Evolutionary conservation across 2,888 invertebrate genomes (phyloP).

Genomic region (Dryocosmus kuriphilus): DNA sequence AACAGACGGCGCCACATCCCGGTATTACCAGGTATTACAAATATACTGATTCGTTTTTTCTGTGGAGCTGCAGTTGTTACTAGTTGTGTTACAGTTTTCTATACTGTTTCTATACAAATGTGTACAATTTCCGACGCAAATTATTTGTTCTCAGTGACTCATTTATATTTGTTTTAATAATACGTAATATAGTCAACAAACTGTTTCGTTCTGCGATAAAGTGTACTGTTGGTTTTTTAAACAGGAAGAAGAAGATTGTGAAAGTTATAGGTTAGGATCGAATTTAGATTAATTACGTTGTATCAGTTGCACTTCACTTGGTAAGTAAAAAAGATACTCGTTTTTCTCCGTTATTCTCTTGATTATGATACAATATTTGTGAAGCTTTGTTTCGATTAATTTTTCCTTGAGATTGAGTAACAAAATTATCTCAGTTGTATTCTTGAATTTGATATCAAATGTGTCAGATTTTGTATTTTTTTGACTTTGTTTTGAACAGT

Average conservation of each 20-base stretch:
- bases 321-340: conserved; percentile 4
- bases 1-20: too few relatives aligned
- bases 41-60: too few relatives aligned
- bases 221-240: neutral
- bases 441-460: neutral
- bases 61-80: too few relatives aligned
- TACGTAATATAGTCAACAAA: neutral
- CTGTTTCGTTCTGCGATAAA: neutral
- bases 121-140: too few relatives aligned
- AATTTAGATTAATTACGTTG: neutral
- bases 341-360: neutral
- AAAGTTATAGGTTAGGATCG: conserved; percentile 9
- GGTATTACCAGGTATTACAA: too few relatives aligned
- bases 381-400: neutral
- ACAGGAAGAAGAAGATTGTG: neutral
- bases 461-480: neutral
- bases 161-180: neutral
- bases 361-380: neutral
- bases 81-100: neutral
- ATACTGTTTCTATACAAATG: neutral
- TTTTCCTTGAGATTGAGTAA: neutral
- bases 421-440: neutral
- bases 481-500: neutral
- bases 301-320: neutral
- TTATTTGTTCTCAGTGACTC: neutral